Evolutionary conservation across 2,113 vertebrate species (phyloP).

Genomic region (Brachionichthys hirsutus): DNA sequence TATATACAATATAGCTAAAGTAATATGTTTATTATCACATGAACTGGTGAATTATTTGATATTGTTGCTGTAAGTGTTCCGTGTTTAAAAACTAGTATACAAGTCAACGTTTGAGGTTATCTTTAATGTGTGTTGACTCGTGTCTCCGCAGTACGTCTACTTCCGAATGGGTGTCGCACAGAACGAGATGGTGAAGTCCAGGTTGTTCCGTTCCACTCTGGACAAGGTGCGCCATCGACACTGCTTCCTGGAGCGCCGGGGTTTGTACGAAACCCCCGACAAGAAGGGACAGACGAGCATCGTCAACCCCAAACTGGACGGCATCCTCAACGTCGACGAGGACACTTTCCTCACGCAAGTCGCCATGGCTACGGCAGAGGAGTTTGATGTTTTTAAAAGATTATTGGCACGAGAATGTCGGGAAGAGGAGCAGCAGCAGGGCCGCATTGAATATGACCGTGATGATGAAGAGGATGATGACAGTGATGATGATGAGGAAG

Average conservation of each 20-base stretch:
- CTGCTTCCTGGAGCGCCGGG: conserved; percentile 88
- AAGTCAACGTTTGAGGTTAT: neutral
- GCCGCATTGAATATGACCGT: conserved; percentile 39
- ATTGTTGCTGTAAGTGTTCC: too few species aligned
- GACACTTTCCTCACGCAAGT: conserved; percentile 77
- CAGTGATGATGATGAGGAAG: conserved; percentile 8
- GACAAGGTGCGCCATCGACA: conserved; percentile 83
- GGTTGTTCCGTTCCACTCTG: conserved; percentile 77
- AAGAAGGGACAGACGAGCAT: conserved; percentile 86
- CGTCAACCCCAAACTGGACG: conserved; percentile 83
- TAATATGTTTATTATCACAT: too few species aligned
- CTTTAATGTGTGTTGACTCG: neutral
- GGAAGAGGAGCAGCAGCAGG: conserved; percentile 51
- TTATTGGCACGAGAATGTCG: conserved; percentile 82
- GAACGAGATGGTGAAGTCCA: conserved; percentile 79
- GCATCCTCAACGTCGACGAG: conserved; percentile 74
- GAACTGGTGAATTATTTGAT: neutral
- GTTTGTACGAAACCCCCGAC: conserved; percentile 86
- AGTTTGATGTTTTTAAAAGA: conserved; percentile 86
- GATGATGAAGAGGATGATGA: conserved; percentile 5
- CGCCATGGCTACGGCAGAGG: conserved; percentile 79
- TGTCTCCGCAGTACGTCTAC: conserved; percentile 85
- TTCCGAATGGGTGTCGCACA: conserved; percentile 93
- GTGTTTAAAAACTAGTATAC: too few species aligned
- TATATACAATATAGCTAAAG: neutral